Conservation (phyloP, 2,797 vertebrate genomes). For the Etheostoma perlongum region DNA sequence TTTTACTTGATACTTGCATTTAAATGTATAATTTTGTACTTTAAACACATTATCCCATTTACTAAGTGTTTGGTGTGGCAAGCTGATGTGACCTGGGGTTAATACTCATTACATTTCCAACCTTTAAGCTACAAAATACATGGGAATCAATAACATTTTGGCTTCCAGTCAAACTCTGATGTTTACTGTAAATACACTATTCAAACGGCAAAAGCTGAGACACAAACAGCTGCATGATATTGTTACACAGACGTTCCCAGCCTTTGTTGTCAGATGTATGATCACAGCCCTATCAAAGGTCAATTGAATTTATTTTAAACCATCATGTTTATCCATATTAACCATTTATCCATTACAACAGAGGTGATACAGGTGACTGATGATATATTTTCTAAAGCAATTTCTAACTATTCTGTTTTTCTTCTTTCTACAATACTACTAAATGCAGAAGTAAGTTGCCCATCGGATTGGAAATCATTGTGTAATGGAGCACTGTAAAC, state of each 20-base stretch:
- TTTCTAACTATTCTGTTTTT: no score
- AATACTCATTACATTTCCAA: conserved; percentile 18
- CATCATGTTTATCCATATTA: background rate
- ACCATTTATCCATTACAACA: background rate
- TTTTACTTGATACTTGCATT: background rate
- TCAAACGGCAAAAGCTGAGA: conserved; percentile 35
- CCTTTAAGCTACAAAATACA: conserved; percentile 17
- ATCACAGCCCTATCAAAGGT: background rate
- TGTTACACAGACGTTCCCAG: background rate
- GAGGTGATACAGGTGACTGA: no score
- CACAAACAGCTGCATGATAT: conserved; percentile 26
- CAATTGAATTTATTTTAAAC: background rate
- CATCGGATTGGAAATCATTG: background rate
- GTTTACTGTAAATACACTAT: conserved; percentile 67
- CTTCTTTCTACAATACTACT: background rate
- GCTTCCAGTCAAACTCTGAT: conserved; percentile 24
- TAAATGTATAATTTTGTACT: conserved; percentile 3
- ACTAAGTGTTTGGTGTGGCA: conserved; percentile 12
- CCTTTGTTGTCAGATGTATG: background rate
- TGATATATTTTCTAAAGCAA: background rate
- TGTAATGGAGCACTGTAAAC: background rate
- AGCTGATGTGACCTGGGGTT: background rate
- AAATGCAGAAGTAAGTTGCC: background rate
- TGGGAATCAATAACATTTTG: conserved; percentile 29
- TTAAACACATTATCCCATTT: background rate